phyloP scores from a whole-genome alignment of 1,140 invertebrate genomes.

The Dysdera silvatica region DNA sequence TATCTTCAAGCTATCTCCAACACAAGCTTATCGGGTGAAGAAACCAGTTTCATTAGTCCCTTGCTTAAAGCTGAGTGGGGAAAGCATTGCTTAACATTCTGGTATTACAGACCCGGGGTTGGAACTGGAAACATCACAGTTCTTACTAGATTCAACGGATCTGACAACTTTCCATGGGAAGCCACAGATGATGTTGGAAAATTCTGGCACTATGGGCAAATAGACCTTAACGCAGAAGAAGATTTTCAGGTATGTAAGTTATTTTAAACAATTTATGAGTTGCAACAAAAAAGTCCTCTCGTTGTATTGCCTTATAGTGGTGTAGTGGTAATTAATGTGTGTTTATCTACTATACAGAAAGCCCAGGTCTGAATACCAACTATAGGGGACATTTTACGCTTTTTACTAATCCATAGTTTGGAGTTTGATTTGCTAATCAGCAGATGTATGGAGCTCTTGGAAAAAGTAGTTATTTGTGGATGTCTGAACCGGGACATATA shows the following conservation, averaged over 20 bases:
- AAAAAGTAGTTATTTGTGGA: too few species aligned
- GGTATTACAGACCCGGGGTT: constrained; percentile 16
- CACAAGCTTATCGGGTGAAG: not conserved
- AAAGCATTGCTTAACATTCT: constrained; percentile 21
- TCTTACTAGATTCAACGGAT: not conserved
- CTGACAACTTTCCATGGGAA: not conserved
- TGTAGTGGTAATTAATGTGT: too few species aligned
- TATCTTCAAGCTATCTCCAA: constrained; percentile 13
- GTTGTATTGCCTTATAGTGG: too few species aligned
- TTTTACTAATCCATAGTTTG: too few species aligned
- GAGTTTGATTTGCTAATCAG: too few species aligned
- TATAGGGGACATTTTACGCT: too few species aligned
- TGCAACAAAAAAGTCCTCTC: too few species aligned
- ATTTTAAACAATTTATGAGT: too few species aligned
- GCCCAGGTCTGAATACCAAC: too few species aligned
- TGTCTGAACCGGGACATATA: too few species aligned
- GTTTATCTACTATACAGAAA: too few species aligned
- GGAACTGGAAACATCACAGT: constrained; percentile 14
- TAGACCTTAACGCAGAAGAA: not conserved
- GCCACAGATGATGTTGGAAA: constrained; percentile 7
- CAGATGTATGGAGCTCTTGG: too few species aligned
- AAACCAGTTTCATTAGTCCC: constrained; percentile 8
- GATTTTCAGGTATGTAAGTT: constrained; percentile 3
- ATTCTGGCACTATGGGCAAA: constrained; percentile 22
- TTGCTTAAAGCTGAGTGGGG: not conserved